These are phyloP conservation scores for Cynaeus angustus DNA, from an alignment of 2,888 invertebrate species.

Conservation along the genomic window DNA sequence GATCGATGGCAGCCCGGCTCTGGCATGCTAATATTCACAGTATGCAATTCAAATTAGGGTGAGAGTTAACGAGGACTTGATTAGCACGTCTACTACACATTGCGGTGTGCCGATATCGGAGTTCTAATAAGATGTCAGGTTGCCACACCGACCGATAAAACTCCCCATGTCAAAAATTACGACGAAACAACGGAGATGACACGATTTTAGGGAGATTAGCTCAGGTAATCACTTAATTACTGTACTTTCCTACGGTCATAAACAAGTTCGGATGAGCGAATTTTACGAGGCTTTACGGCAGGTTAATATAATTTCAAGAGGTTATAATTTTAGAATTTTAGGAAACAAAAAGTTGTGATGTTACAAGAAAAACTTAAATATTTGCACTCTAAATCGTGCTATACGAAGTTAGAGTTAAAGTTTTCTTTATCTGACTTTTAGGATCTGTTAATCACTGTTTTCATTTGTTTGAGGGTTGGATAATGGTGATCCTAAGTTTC, in stretches of 20 bases:
- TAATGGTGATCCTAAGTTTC: too few species aligned
- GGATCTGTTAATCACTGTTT: too few species aligned
- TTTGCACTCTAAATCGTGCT: too few species aligned
- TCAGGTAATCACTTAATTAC: slow-evolving; percentile 19
- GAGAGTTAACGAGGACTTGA: slow-evolving; percentile 68
- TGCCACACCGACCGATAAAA: slow-evolving; percentile 38
- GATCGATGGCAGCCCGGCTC: slow-evolving; percentile 65
- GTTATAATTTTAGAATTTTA: too few species aligned
- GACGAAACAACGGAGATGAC: neutral
- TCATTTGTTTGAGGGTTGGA: too few species aligned
- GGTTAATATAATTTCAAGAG: too few species aligned
- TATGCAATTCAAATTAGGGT: slow-evolving; percentile 69
- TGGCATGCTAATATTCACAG: slow-evolving; percentile 68
- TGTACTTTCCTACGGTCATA: slow-evolving; percentile 5
- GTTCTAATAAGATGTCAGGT: slow-evolving; percentile 56
- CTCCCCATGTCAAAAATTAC: slow-evolving; percentile 19
- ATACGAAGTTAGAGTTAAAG: too few species aligned
- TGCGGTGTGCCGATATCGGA: slow-evolving; percentile 61
- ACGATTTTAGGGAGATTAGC: neutral
- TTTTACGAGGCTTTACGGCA: too few species aligned
- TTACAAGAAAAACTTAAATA: too few species aligned
- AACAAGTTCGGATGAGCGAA: slow-evolving; percentile 1
- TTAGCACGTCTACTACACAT: slow-evolving; percentile 68
- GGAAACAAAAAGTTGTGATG: neutral
- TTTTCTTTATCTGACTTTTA: too few species aligned